Conservation (phyloP, 2,797 vertebrate species). For the Brotula barbata region DNA sequence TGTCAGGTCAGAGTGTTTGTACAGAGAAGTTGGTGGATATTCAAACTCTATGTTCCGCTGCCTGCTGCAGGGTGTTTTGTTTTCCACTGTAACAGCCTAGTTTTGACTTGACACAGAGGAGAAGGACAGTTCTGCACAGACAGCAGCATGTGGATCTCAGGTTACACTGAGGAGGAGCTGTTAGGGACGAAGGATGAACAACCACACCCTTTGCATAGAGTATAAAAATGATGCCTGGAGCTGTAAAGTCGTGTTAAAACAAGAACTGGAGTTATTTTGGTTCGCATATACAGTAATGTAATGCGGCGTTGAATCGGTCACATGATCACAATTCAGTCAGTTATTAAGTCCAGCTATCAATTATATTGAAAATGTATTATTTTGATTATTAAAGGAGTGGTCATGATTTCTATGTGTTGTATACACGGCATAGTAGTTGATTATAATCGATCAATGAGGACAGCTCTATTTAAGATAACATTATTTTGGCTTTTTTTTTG, state of each 20-base stretch:
- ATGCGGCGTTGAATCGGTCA: too few species aligned
- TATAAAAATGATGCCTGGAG: neutral
- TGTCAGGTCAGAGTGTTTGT: neutral
- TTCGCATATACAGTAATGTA: too few species aligned
- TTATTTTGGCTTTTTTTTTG: too few species aligned
- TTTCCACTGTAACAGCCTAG: constrained; percentile 22
- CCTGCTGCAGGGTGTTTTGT: constrained; percentile 15
- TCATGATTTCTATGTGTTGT: too few species aligned
- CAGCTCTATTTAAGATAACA: too few species aligned
- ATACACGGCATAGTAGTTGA: too few species aligned
- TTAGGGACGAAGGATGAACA: neutral
- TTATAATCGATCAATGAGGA: too few species aligned
- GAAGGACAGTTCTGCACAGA: constrained; percentile 23
- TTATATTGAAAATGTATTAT: too few species aligned
- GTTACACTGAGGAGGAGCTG: constrained; percentile 53
- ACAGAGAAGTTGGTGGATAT: neutral
- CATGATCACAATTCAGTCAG: too few species aligned
- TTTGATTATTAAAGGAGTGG: too few species aligned
- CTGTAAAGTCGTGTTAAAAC: neutral
- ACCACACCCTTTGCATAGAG: constrained; percentile 1
- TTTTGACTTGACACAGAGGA: constrained; percentile 51
- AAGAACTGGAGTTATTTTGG: constrained; percentile 28
- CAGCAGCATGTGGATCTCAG: constrained; percentile 39
- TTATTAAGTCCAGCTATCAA: too few species aligned
- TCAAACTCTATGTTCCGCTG: neutral